Evolutionary conservation across 2,113 vertebrate species (phyloP), one percentile per base, ranked within the genome.

Genomic region (Neofelis nebulosa): DNA sequence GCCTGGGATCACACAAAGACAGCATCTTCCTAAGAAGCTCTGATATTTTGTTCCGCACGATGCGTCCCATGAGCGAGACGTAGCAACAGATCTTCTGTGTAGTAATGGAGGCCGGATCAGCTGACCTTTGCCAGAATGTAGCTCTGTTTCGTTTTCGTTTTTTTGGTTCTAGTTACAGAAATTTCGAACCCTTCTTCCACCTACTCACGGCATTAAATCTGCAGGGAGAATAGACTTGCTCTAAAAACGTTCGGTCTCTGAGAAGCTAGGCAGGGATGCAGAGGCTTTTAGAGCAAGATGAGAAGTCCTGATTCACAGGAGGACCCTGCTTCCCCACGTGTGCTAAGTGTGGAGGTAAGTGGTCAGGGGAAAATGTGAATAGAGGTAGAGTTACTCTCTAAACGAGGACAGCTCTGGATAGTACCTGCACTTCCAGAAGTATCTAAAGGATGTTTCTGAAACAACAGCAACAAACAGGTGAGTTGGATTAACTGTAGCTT

Each of bases 11-110:
- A 33, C 33, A 18, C 23, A 12, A 57, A 69, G 36, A 33, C 2
- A 13, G 0, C 8, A 4, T 65, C 6, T 21, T 14, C 19, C 73
- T 3, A 23, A 68, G 81, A 63, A 8, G 12, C 15, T 7, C 8
- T 6, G 31, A n/a, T n/a, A 33, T 52, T 27, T 21, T 13, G 29
- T 12, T 12, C 16, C 13, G 31, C 25, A 1, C 1, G 0, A 2
- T 38, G 36, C 21, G 33, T 48, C 2, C 52, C 9, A 2, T 5
- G 23, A 27, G 10, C 12, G 36, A 25, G 19, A 25, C 36, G 19
- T 13, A 21, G 4, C 3, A 41, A 27, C 38, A 25, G 18, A 11
- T 48, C 45, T 84, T 25, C 33, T 15, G 0, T 0, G 0, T 52
- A 84, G 55, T 14, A 6, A 36, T 12, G 4, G 69, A 80, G 29